Evolutionary conservation across 2,797 vertebrate genomes (phyloP).

Genomic region (Nyctalus aviator): DNA sequence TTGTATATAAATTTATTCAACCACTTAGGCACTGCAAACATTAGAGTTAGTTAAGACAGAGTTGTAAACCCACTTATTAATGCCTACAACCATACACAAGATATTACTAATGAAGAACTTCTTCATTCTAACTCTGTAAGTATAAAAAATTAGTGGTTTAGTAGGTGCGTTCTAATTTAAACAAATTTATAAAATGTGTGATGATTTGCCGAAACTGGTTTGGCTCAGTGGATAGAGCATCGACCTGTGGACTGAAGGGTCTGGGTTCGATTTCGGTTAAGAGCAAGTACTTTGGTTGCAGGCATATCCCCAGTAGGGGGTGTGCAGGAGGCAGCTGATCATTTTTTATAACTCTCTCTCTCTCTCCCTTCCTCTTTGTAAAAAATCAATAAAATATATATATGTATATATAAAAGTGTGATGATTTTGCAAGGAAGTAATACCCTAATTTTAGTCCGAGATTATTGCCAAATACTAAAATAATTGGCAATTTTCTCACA

Average conservation of each 20-base stretch:
- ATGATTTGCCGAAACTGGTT: neutral
- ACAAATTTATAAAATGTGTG: neutral
- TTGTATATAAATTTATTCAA: conserved; percentile 36
- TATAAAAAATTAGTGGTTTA: neutral
- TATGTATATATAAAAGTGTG: neutral
- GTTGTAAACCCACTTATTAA: neutral
- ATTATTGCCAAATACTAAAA: neutral
- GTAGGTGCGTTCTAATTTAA: neutral
- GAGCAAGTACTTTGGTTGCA: too few species aligned
- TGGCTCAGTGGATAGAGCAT: too few species aligned
- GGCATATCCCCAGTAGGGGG: too few species aligned
- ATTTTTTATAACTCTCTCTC: too few species aligned
- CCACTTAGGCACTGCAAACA: neutral
- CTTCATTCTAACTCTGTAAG: neutral
- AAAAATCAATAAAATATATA: too few species aligned
- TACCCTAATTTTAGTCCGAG: neutral
- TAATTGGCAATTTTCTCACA: neutral
- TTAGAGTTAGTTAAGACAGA: neutral
- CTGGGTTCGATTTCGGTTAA: too few species aligned
- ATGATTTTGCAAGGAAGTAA: neutral
- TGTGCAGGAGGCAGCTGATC: too few species aligned
- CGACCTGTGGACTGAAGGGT: too few species aligned
- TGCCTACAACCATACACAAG: neutral
- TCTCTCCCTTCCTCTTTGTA: too few species aligned
- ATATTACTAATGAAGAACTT: neutral